Conservation (phyloP, 2,113 vertebrate species). For the Motacilla alba region DNA sequence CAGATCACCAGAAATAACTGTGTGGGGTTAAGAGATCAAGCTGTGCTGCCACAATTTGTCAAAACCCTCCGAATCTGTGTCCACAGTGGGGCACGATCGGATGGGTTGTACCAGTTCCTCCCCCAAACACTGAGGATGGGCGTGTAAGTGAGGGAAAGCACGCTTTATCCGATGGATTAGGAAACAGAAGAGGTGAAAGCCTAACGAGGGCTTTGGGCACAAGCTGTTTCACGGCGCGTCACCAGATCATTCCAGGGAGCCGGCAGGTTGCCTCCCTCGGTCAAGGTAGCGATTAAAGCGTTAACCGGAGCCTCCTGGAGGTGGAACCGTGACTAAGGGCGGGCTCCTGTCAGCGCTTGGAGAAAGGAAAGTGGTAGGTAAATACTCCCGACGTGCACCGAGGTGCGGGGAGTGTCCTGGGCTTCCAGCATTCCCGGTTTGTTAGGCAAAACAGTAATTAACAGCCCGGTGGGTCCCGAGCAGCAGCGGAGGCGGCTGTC, state of each 20-base stretch:
- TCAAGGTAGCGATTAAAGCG: background rate
- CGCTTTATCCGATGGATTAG: fast-evolving
- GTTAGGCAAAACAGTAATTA: background rate
- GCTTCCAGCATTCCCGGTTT: background rate
- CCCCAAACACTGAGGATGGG: background rate
- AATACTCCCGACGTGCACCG: conserved; percentile 67
- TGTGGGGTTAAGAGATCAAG: background rate
- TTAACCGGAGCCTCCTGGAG: conserved; percentile 12
- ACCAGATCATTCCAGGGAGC: background rate
- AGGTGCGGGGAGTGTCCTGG: conserved; percentile 64
- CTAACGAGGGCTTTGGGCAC: background rate
- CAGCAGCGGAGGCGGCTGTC: background rate
- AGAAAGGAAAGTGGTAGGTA: conserved; percentile 13
- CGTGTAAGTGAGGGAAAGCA: fast-evolving
- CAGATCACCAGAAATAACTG: background rate
- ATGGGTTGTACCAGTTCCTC: no score
- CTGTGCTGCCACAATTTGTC: background rate
- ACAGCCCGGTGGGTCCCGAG: background rate
- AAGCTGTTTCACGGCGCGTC: background rate
- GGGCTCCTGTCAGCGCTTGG: background rate
- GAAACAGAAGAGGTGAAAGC: background rate
- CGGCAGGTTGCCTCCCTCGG: background rate
- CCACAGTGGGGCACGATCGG: fast-evolving
- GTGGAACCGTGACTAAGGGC: background rate
- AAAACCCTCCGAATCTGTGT: background rate